phyloP scores from a whole-genome alignment of 2,888 invertebrate species.

The Drosophila kuntzei region DNA sequence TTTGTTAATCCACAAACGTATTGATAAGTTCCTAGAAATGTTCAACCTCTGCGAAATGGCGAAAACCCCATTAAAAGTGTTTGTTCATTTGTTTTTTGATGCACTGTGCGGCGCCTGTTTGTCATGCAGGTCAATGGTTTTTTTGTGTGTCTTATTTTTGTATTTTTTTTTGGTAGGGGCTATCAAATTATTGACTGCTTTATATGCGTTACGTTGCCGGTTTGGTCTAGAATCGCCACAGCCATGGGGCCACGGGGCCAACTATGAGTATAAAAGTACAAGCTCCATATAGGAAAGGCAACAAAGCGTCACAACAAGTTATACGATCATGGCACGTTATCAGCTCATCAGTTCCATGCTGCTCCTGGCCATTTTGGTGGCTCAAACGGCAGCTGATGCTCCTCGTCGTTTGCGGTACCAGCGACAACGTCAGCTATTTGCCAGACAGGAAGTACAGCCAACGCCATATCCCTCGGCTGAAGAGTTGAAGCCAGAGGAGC shows the following conservation, averaged over 20 bases:
- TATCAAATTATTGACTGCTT: slow-evolving; percentile 68
- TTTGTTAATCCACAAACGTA: background rate
- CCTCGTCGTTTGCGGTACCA: slow-evolving; percentile 48
- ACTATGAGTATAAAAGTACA: slow-evolving; percentile 65
- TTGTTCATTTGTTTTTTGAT: slow-evolving; percentile 17
- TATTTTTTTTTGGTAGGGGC: slow-evolving; percentile 31
- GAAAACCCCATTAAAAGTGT: background rate
- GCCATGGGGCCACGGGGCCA: slow-evolving; percentile 37
- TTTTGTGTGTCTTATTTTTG: slow-evolving; percentile 10
- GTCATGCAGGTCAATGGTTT: slow-evolving; percentile 69
- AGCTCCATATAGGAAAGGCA: slow-evolving; percentile 54
- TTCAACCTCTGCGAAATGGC: slow-evolving; percentile 13
- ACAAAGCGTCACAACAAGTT: slow-evolving; percentile 57
- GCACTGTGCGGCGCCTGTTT: slow-evolving; percentile 70
- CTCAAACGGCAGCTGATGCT: slow-evolving; percentile 42
- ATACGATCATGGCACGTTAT: slow-evolving; percentile 65
- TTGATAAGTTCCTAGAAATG: slow-evolving; percentile 6
- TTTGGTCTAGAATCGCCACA: slow-evolving; percentile 57
- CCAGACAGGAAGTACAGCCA: slow-evolving; percentile 66
- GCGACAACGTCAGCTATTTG: slow-evolving; percentile 60
- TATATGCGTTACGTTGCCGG: slow-evolving; percentile 63
- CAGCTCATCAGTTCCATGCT: slow-evolving; percentile 52
- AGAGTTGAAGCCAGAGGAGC: slow-evolving; percentile 77
- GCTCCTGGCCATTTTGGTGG: slow-evolving; percentile 59
- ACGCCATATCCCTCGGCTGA: slow-evolving; percentile 79